These are phyloP conservation scores for Cantharis rustica DNA, from an alignment of 2,888 invertebrate species.

Conservation along the genomic window DNA sequence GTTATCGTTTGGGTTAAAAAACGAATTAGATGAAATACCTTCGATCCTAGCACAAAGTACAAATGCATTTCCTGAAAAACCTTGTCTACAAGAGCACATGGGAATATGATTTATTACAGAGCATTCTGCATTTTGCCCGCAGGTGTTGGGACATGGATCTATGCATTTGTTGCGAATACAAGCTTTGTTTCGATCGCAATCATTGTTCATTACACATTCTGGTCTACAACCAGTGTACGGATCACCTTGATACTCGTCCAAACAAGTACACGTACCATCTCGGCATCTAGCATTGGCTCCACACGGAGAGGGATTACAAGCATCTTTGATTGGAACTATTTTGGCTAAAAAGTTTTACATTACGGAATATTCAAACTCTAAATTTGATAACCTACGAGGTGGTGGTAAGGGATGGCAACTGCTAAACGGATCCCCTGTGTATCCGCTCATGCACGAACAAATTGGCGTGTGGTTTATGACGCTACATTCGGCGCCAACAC, in stretches of 20 bases:
- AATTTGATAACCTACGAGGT: slow-evolving; percentile 43
- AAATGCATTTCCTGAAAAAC: slow-evolving; percentile 74
- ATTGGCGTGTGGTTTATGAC: slow-evolving; percentile 70
- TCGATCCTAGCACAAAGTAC: slow-evolving; percentile 63
- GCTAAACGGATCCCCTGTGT: slow-evolving; percentile 67
- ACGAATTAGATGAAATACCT: slow-evolving; percentile 44
- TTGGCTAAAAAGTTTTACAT: slow-evolving; percentile 10
- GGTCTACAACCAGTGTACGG: slow-evolving; percentile 72
- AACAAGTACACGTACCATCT: slow-evolving; percentile 70
- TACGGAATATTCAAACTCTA: slow-evolving; percentile 17
- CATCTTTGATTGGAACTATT: slow-evolving; percentile 57
- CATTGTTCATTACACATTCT: slow-evolving; percentile 71
- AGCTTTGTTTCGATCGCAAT: slow-evolving; percentile 69
- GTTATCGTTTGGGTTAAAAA: neutral
- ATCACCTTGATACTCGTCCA: slow-evolving; percentile 69
- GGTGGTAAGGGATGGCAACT: slow-evolving; percentile 51
- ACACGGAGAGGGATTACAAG: slow-evolving; percentile 74
- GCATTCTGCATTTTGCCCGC: slow-evolving; percentile 72
- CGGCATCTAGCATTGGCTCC: slow-evolving; percentile 73
- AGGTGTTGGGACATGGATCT: slow-evolving; percentile 75
- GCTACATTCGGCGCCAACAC: slow-evolving; percentile 65
- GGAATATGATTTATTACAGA: slow-evolving; percentile 77
- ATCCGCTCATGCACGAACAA: slow-evolving; percentile 67
- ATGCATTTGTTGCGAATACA: slow-evolving; percentile 74
- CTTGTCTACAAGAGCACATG: slow-evolving; percentile 63